Conservation (phyloP, 2,797 vertebrate species). For the Takifugu rubripes region DNA sequence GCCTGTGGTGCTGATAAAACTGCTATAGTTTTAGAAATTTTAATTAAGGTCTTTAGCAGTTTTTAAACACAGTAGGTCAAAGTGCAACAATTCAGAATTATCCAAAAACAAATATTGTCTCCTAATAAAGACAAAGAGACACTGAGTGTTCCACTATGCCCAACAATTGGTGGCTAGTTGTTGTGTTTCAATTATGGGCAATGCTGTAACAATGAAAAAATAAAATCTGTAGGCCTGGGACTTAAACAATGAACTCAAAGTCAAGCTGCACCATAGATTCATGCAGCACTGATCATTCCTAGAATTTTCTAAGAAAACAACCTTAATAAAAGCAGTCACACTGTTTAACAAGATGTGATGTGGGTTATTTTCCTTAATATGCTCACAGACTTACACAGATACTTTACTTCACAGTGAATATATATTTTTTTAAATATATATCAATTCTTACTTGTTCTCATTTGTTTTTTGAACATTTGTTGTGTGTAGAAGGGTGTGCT, state of each 20-base stretch:
- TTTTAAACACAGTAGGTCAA: neutral
- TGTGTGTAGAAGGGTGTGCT: neutral
- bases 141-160: neutral
- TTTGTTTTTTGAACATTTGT: constrained; percentile 6
- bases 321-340: no score
- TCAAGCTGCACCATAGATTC: neutral
- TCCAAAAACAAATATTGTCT: no score
- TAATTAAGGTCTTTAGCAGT: no score
- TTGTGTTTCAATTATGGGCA: no score
- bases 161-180: neutral
- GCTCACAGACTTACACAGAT: no score
- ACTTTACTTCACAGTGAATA: neutral
- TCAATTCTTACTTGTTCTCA: neutral
- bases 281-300: neutral
- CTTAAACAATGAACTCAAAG: neutral
- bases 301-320: neutral
- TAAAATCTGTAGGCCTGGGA: neutral
- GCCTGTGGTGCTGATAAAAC: neutral
- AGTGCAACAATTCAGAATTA: constrained; percentile 6
- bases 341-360: no score
- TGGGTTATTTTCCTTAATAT: no score
- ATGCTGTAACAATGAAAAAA: no score
- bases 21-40: no score
- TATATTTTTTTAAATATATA: neutral
- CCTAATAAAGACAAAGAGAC: no score